A percentile compares a stretch with the other conserved stretches of the same genome.
phyloP scores from a whole-genome alignment of 2,888 invertebrate species.

The Allygus modestus region DNA sequence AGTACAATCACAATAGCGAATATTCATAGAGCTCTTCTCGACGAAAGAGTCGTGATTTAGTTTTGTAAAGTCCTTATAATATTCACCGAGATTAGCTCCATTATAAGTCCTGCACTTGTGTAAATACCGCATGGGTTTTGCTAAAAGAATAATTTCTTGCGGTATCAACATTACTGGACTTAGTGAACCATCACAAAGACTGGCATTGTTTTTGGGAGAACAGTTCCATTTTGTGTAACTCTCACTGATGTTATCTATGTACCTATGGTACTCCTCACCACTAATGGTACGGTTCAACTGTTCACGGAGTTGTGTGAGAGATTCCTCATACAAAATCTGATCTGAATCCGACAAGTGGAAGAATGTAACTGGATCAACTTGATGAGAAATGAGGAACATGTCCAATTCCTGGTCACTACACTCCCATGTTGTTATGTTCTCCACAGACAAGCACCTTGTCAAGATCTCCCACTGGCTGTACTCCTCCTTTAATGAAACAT shows the following conservation, averaged over 20 bases:
- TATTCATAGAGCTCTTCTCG: too few relatives aligned
- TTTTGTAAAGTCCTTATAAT: background rate
- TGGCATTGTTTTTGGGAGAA: background rate
- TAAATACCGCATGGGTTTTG: background rate
- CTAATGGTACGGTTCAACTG: background rate
- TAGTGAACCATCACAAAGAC: background rate
- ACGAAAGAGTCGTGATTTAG: background rate
- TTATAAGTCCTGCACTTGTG: background rate
- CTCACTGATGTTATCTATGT: background rate
- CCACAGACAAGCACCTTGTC: background rate
- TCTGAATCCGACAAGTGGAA: background rate
- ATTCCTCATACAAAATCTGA: background rate
- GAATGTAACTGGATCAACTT: background rate
- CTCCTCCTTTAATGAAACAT: background rate
- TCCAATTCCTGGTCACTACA: background rate
- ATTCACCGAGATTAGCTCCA: background rate
- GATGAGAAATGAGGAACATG: background rate
- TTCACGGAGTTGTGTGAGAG: background rate
- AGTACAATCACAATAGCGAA: background rate
- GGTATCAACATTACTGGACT: background rate
- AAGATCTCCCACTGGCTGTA: background rate
- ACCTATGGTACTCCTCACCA: background rate
- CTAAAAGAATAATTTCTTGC: background rate
- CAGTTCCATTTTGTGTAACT: background rate
- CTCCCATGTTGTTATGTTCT: background rate